Conservation (phyloP, 2,888 invertebrate genomes). For the Opisthograptis luteolata region DNA sequence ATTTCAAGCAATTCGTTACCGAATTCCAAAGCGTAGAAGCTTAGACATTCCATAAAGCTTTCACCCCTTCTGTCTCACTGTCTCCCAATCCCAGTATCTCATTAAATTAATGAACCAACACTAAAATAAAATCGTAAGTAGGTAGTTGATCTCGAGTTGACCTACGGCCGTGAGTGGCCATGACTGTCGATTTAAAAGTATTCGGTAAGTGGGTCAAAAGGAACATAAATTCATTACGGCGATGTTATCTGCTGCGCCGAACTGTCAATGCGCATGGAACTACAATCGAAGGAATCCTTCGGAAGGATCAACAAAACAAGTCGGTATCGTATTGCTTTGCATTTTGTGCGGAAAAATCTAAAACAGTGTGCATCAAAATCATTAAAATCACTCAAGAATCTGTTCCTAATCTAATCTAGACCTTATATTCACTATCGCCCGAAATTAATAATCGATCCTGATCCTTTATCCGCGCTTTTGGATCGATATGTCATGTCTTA, state of each 20-base stretch:
- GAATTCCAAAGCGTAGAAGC: neutral
- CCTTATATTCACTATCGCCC: too few relatives aligned
- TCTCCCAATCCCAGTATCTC: neutral
- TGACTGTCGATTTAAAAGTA: slow-evolving; percentile 61
- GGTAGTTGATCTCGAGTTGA: slow-evolving; percentile 39
- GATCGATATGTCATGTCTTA: too few relatives aligned
- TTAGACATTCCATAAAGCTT: slow-evolving; percentile 2
- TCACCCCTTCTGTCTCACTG: neutral
- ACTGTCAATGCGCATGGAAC: slow-evolving; percentile 13
- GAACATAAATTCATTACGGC: slow-evolving; percentile 61
- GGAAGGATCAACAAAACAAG: too few relatives aligned
- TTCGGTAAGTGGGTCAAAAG: slow-evolving; percentile 61
- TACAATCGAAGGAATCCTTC: slow-evolving; percentile 19
- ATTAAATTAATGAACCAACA: slow-evolving; percentile 17
- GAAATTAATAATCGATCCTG: too few relatives aligned
- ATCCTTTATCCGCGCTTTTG: too few relatives aligned
- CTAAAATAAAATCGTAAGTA: slow-evolving; percentile 6
- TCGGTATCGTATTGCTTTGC: too few relatives aligned
- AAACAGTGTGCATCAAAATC: too few relatives aligned
- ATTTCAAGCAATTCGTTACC: neutral
- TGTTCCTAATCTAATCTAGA: too few relatives aligned
- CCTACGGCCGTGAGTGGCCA: slow-evolving; percentile 60
- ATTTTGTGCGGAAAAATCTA: too few relatives aligned
- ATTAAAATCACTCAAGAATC: too few relatives aligned
- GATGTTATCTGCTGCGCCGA: slow-evolving; percentile 39